phyloP scores from a whole-genome alignment of 2,888 invertebrate species.

The Deilephila porcellus region DNA sequence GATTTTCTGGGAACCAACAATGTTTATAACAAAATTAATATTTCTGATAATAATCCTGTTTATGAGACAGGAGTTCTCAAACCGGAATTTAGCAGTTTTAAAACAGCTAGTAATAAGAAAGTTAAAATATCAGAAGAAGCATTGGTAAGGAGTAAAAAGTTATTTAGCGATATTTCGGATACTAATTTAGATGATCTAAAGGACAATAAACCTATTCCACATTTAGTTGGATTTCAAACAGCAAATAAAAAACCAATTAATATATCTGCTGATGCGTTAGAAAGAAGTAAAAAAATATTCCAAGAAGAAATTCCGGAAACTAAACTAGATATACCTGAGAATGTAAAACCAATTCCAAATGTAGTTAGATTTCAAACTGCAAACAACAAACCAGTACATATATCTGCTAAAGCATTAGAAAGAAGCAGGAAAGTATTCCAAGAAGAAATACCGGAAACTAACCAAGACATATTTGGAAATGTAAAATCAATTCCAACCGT shows the following conservation, averaged over 20 bases:
- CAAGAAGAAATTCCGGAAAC: conserved; percentile 40
- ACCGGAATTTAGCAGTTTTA: conserved; percentile 55
- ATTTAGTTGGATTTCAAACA: conserved; percentile 58
- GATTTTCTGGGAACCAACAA: conserved; percentile 50
- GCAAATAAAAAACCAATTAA: conserved; percentile 56
- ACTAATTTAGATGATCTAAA: conserved; percentile 19
- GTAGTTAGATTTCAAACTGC: conserved; percentile 67
- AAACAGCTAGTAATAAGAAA: conserved; percentile 59
- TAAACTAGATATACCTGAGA: conserved; percentile 10
- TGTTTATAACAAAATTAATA: conserved; percentile 52
- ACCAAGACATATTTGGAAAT: conserved; percentile 15
- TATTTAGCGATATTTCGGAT: conserved; percentile 54
- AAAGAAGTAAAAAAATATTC: conserved; percentile 58
- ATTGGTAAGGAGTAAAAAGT: conserved; percentile 51
- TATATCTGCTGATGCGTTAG: conserved; percentile 54
- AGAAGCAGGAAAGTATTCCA: conserved; percentile 59
- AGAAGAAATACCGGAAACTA: conserved; percentile 36
- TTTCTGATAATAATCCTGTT: conserved; percentile 45
- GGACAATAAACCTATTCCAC: conserved; percentile 9
- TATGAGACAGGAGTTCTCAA: conserved; percentile 23
- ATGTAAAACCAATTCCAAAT: conserved; percentile 36
- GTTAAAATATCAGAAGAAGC: conserved; percentile 54
- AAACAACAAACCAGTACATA: conserved; percentile 60
- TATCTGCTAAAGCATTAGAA: conserved; percentile 54
- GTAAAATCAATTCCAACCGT: conserved; percentile 36